phyloP scores from a whole-genome alignment of 2,888 invertebrate genomes.

The Chelonus formosanus region DNA sequence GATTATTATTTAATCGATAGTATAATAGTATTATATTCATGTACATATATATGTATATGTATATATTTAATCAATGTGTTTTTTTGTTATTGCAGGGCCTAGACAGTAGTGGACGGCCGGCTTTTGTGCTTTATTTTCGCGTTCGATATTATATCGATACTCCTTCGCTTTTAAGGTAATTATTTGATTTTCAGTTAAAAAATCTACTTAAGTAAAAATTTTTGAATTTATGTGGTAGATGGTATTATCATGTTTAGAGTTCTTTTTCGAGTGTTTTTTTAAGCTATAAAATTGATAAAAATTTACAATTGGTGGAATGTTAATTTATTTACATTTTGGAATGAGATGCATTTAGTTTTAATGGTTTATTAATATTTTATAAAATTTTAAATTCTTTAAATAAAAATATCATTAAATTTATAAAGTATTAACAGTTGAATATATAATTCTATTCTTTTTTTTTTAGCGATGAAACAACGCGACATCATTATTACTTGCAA shows the following conservation, averaged over 20 bases:
- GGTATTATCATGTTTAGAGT: no score
- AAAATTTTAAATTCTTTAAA: no score
- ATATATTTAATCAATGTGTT: slow-evolving; percentile 30
- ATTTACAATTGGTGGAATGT: no score
- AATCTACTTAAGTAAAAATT: not conserved
- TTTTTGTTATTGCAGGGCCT: slow-evolving; percentile 73
- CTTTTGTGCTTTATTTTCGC: slow-evolving; percentile 87
- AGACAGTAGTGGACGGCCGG: slow-evolving; percentile 89
- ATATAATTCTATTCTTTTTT: slow-evolving; percentile 16
- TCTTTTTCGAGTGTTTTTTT: no score
- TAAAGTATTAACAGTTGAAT: no score
- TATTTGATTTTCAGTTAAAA: slow-evolving; percentile 15
- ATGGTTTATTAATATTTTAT: no score
- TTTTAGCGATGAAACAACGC: slow-evolving; percentile 83
- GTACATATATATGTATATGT: slow-evolving; percentile 2
- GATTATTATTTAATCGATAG: slow-evolving; percentile 2
- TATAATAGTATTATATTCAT: slow-evolving; percentile 1
- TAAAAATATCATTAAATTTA: no score
- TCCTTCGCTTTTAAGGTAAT: slow-evolving; percentile 81
- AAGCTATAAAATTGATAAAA: no score
- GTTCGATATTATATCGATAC: slow-evolving; percentile 95
- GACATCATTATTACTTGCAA: slow-evolving; percentile 95
- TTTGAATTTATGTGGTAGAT: no score
- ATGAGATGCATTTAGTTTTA: no score
- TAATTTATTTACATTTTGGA: no score